Conservation (phyloP, 2,888 invertebrate species). For the Adineta ricciae region DNA sequence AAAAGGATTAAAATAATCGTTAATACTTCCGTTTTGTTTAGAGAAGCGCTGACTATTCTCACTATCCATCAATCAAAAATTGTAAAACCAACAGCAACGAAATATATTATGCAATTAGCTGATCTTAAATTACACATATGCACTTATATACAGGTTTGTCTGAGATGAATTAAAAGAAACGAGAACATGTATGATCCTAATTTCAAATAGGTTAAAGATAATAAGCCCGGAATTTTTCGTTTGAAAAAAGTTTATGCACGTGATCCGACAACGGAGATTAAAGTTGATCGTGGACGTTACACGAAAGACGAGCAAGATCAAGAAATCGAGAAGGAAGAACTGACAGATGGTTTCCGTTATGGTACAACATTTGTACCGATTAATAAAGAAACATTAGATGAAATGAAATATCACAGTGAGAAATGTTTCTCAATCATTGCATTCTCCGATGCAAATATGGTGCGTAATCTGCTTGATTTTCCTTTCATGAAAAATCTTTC, state of each 20-base stretch:
- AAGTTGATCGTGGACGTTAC: constrained; percentile 36
- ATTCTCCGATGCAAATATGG: constrained; percentile 55
- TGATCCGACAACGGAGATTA: constrained; percentile 45
- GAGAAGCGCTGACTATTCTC: constrained; percentile 58
- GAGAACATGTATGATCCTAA: not conserved
- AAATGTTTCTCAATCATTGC: constrained; percentile 61
- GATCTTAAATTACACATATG: constrained; percentile 59
- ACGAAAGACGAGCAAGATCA: constrained; percentile 53
- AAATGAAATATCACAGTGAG: constrained; percentile 57
- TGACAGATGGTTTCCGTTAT: constrained; percentile 56
- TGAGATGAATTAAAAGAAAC: not conserved
- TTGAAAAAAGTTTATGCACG: constrained; percentile 50
- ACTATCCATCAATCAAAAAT: constrained; percentile 45
- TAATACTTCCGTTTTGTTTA: constrained; percentile 37
- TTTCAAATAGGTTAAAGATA: constrained; percentile 22
- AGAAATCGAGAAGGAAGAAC: constrained; percentile 53
- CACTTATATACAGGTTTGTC: constrained; percentile 53
- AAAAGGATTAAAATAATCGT: not conserved
- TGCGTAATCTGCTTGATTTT: constrained; percentile 37
- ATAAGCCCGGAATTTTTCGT: constrained; percentile 39
- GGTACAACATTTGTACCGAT: constrained; percentile 59
- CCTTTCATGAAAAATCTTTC: not conserved
- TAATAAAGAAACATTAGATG: constrained; percentile 54
- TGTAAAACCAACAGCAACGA: constrained; percentile 58
- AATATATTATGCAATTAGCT: constrained; percentile 56